These are phyloP conservation scores for Magallana angulata DNA, from an alignment of 1,140 invertebrate genomes.

Conservation along the genomic window DNA sequence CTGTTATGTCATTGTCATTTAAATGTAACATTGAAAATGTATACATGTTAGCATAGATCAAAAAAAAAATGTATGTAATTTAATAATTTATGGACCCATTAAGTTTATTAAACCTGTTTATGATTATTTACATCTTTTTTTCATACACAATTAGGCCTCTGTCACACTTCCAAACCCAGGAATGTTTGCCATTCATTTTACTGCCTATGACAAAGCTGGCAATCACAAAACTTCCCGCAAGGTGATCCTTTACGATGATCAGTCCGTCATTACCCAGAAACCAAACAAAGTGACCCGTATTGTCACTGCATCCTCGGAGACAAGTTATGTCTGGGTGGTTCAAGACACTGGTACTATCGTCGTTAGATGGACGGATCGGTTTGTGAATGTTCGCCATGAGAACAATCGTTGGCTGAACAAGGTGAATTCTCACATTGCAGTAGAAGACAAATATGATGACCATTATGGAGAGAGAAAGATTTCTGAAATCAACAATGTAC, in stretches of 20 bases:
- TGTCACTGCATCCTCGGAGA: slow-evolving; percentile 47
- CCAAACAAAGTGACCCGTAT: slow-evolving; percentile 26
- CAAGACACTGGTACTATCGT: slow-evolving; percentile 30
- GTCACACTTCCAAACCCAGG: slow-evolving; percentile 51
- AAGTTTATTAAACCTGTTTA: not conserved
- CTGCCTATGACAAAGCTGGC: slow-evolving; percentile 59
- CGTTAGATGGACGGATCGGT: slow-evolving; percentile 55
- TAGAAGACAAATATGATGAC: slow-evolving; percentile 60
- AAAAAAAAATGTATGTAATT: not conserved
- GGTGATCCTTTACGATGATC: slow-evolving; percentile 56
- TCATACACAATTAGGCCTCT: slow-evolving; percentile 42
- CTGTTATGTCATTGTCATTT: not conserved
- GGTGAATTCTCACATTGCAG: slow-evolving; percentile 32
- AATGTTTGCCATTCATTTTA: slow-evolving; percentile 56
- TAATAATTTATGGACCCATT: not conserved
- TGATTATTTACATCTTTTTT: not conserved
- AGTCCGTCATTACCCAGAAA: slow-evolving; percentile 36
- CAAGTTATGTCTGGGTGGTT: slow-evolving; percentile 47
- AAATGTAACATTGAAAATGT: not conserved
- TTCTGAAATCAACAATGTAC: slow-evolving; percentile 43
- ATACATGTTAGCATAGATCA: not conserved
- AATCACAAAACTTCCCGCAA: slow-evolving; percentile 58
- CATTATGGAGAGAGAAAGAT: slow-evolving; percentile 54
- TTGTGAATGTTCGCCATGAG: slow-evolving; percentile 55
- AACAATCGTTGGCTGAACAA: slow-evolving; percentile 52